Base-by-base conservation (phyloP, 2,797 vertebrate genomes). In the Fistularia tabacaria region DNA sequence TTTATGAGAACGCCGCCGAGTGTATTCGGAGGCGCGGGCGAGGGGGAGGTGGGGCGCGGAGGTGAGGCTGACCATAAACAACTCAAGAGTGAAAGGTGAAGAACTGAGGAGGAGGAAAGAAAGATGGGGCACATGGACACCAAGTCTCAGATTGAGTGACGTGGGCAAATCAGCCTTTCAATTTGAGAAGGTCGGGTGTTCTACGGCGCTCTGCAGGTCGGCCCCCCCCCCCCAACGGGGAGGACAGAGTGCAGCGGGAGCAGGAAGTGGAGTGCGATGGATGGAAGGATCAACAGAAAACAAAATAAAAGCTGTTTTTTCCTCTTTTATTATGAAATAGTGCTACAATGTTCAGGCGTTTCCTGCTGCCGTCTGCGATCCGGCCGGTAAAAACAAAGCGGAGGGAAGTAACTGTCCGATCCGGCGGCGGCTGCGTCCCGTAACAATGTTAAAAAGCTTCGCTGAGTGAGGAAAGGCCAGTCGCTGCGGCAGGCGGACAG, bases 311-410 rank as follows among this genome's bases (percentile, higher is more conserved):
- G 64, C 43, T 61, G 25, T 2, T 77, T 81, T 92, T 92, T 93
- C 84, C 83, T 90, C 83, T 92, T 94, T 96, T 94, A 94, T 95
- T 96, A 94, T 91, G 92, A 94, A 87, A 95, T 93, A 94, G 93
- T 94, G 93, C 93, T 94, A 95, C 92, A 95, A 94, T 92, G 91
- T 94, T 94, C 93, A 94, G 25, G 25, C 25, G 25, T 93, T 93
- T 88, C 93, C 78, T 70, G 80, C 82, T 68, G 87, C 80, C 86
- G 43, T 45, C 43, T 45, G 43, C 43, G 43, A 45, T 45, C 14
- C 14, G 25, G 46, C 54, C 14, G 36, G 49, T 49, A 44, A 44
- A 44, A 57, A 66, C 10, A 90, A 66, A 88, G 84, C 69, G 82
- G 88, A 40, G 46, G 47, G 53, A 72, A 77, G 76, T 78, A 80